phyloP scores from a whole-genome alignment of 2,113 vertebrate genomes.

The Formicarius rufipectus region DNA sequence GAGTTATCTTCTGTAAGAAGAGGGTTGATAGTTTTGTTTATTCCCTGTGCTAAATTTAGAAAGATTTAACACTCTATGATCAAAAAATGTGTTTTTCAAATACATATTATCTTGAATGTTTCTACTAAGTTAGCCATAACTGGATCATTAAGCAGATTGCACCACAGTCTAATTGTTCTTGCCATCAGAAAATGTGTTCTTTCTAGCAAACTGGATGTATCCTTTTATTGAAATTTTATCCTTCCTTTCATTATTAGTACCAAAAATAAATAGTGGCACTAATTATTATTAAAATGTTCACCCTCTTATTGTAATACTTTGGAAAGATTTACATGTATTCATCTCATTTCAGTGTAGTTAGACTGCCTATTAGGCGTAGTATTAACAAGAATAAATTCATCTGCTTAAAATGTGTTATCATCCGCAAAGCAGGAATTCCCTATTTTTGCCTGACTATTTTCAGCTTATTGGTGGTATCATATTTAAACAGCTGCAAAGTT shows the following conservation, averaged over 20 bases:
- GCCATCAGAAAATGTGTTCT: neutral
- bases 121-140: neutral
- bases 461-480: slow-evolving; percentile 25
- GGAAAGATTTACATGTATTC: slow-evolving; percentile 12
- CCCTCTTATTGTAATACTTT: neutral
- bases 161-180: neutral
- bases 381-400: slow-evolving; percentile 13
- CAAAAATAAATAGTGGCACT: slow-evolving; percentile 20
- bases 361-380: neutral
- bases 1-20: neutral
- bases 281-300: neutral
- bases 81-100: neutral
- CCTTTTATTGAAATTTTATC: neutral
- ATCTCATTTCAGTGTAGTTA: neutral
- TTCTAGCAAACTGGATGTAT: neutral
- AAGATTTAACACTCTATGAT: neutral
- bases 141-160: neutral
- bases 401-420: neutral
- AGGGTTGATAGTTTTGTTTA: neutral
- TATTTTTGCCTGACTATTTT: slow-evolving; percentile 27
- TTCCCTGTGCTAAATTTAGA: neutral
- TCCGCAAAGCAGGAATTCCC: neutral
- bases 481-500: slow-evolving; percentile 52
- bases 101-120: neutral
- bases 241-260: neutral